Evolutionary conservation across 1,140 invertebrate genomes (phyloP).

Genomic region (Ceratina calcarata): DNA sequence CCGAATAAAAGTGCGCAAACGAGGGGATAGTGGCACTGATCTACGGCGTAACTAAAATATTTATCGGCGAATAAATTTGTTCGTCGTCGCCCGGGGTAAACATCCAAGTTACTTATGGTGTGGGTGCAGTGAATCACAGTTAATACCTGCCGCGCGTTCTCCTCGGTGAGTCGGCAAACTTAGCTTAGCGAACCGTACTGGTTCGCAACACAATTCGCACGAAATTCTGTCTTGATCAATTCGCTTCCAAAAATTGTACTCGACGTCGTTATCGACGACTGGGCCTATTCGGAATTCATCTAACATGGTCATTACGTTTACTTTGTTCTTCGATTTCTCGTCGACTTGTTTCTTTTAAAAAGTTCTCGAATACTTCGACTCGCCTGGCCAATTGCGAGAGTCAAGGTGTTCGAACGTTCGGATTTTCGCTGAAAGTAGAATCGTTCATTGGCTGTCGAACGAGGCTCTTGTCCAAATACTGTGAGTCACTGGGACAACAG

Average conservation of each 20-base stretch:
- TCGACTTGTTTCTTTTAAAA: too few relatives aligned
- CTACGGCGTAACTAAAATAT: conserved; percentile 33
- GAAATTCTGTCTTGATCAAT: too few relatives aligned
- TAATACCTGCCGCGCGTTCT: conserved; percentile 16
- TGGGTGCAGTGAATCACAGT: conserved; percentile 21
- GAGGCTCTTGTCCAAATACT: conserved; percentile 75
- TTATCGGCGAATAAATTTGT: conserved; percentile 32
- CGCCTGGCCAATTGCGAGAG: background rate
- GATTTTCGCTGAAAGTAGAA: conserved; percentile 52
- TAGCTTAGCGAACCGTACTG: background rate
- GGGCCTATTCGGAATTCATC: too few relatives aligned
- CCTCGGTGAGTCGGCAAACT: conserved; percentile 26
- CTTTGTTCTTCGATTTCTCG: too few relatives aligned
- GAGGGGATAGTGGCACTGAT: conserved; percentile 3
- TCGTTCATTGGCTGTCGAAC: conserved; percentile 40
- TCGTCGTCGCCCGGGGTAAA: conserved; percentile 26
- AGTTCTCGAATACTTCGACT: too few relatives aligned
- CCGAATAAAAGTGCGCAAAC: conserved; percentile 15
- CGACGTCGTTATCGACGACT: too few relatives aligned
- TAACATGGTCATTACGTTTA: too few relatives aligned
- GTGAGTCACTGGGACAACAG: conserved; percentile 77
- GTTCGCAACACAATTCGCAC: too few relatives aligned
- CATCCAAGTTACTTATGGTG: conserved; percentile 29
- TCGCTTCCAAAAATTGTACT: too few relatives aligned
- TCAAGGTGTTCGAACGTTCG: background rate